Base-by-base conservation (phyloP, 35 echinoderm and acorn worm genomes). In the Heliocidaris erythrogramma region DNA sequence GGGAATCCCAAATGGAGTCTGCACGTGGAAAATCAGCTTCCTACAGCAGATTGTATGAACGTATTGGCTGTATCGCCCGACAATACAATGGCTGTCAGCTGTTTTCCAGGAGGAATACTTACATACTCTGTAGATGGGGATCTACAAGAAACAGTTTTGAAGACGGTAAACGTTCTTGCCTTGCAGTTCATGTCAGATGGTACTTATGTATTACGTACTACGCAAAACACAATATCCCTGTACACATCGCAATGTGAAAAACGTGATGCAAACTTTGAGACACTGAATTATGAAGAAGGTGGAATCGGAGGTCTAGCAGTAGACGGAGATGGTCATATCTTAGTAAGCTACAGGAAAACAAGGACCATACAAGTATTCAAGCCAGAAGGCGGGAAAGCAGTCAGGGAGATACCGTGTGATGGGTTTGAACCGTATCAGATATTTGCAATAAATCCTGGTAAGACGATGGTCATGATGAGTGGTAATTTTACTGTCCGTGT, bases 211-310 rank as follows among this genome's bases (percentile, higher is more conserved):
- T 18, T 89, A 89, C 87, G 87, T 89, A 30, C 30, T n/a, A 42
- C 5, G 2, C 10, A 31, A 13, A 89, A 89, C 11, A 89, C 16
- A n/a, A 89, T 78, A n/a, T 78, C 31, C 31, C 87, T 89, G 29
- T 89, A 89, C 87, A 89, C 87, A 89, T 30, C 32, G 47, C 87
- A 89, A n/a, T 89, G 65, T n/a, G 24, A 16, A 30, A 89, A 89
- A 30, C 31, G 30, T 13, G 8, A n/a, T 9, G 87, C 31, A 14
- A 0, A 89, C 5, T 89, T 89, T n/a, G 87, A 42, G 13, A 89
- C 87, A n/a, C 87, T 89, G 87, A 89, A 31, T 31, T 16, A 17
- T n/a, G 87, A 89, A 4, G 30, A 89, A 42, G 87, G 87, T 7
- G 87, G 87, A 9, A 31, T 0, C 13, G 87, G 87, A 13, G 87